Conservation (phyloP, 2,797 vertebrate species). For the Oophaga sylvatica region DNA sequence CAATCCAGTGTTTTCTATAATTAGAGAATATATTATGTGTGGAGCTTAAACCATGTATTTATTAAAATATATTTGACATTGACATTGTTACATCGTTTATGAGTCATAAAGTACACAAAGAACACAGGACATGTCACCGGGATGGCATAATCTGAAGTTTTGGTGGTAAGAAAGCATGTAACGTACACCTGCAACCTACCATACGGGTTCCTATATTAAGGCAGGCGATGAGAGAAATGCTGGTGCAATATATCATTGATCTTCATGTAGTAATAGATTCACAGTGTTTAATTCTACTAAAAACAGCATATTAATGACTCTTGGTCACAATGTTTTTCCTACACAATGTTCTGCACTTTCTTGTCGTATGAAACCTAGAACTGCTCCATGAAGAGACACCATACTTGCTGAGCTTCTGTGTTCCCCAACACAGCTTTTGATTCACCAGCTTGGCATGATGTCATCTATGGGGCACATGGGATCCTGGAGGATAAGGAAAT, state of each 20-base stretch:
- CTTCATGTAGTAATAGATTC: neutral
- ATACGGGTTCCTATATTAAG: neutral
- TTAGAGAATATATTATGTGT: neutral
- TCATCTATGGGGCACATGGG: no score
- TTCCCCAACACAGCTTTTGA: no score
- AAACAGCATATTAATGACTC: no score
- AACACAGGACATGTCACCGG: neutral
- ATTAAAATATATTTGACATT: slow-evolving; percentile 4
- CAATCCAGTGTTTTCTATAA: neutral
- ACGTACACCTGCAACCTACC: neutral
- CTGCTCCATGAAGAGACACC: neutral
- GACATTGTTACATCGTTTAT: neutral
- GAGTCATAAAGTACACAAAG: neutral
- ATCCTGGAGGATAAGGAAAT: no score
- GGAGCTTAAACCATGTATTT: neutral
- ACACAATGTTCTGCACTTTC: no score
- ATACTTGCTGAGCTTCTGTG: neutral
- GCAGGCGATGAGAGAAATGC: neutral
- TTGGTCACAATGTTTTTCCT: no score
- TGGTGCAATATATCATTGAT: neutral
- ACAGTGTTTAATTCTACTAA: neutral
- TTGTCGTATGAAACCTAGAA: neutral
- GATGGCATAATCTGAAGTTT: neutral
- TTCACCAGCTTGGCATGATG: no score
- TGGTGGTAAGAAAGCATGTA: neutral